Evolutionary conservation across 2,888 invertebrate genomes (phyloP).

Genomic region (Drosophila subquinaria): DNA sequence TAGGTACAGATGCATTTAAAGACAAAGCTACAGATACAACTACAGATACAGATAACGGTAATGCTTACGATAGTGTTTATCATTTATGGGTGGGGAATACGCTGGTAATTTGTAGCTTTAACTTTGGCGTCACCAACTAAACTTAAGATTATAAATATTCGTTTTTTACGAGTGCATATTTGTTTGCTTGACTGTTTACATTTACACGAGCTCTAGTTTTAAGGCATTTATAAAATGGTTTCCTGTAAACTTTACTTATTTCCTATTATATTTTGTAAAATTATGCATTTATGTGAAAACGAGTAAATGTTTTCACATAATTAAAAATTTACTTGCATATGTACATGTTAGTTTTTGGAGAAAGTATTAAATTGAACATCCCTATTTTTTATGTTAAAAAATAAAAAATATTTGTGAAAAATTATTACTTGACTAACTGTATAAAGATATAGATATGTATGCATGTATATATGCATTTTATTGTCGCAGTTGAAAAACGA

Average conservation of each 20-base stretch:
- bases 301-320: not conserved
- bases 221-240: not conserved
- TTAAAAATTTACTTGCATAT: not conserved
- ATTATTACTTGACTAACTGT: not conserved
- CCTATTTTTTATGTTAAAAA: not conserved
- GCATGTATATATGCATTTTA: not conserved
- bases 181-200: not conserved
- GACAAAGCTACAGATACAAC: not conserved
- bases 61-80: slow-evolving; percentile 11
- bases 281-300: not conserved
- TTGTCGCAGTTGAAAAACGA: slow-evolving; percentile 1
- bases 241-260: not conserved
- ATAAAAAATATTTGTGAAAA: not conserved
- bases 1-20: not conserved
- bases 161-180: not conserved
- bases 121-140: not conserved
- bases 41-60: not conserved
- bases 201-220: not conserved
- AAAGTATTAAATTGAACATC: too few species aligned
- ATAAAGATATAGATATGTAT: not conserved
- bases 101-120: not conserved
- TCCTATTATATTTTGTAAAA: not conserved
- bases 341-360: too few species aligned
- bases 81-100: not conserved
- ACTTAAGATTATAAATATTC: not conserved